phyloP scores from a whole-genome alignment of 2,797 vertebrate genomes.

The Tamandua tetradactyla region DNA sequence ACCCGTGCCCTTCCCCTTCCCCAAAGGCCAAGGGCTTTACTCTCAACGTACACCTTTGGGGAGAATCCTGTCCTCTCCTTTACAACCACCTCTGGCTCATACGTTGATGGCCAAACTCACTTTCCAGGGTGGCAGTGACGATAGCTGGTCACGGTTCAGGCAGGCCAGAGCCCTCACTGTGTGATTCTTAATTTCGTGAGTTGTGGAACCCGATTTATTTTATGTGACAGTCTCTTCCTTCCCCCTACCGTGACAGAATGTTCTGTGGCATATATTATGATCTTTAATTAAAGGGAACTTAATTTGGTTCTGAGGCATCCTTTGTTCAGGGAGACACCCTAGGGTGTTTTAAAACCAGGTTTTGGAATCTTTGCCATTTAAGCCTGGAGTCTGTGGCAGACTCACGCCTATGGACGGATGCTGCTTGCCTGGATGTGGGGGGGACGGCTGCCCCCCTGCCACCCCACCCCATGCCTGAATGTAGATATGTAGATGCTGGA shows the following conservation, averaged over 20 bases:
- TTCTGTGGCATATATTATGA: slow-evolving; percentile 68
- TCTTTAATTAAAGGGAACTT: slow-evolving; percentile 80
- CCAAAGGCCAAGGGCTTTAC: not conserved
- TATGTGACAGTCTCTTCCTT: slow-evolving; percentile 66
- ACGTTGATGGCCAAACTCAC: not conserved
- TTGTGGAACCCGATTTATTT: slow-evolving; percentile 57
- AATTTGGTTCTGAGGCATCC: slow-evolving; percentile 75
- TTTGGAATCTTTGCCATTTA: slow-evolving; percentile 34
- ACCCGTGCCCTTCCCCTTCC: not conserved
- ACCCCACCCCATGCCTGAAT: rapidly evolving
- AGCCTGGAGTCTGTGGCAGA: not conserved
- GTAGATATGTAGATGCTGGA: not conserved
- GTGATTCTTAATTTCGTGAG: not conserved
- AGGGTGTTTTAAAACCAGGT: slow-evolving; percentile 73
- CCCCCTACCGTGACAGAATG: slow-evolving; percentile 69
- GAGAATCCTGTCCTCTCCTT: not conserved
- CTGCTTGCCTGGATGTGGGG: not conserved
- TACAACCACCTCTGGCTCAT: rapidly evolving
- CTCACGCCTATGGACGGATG: rapidly evolving
- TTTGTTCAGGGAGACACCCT: slow-evolving; percentile 76
- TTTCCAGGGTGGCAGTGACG: rapidly evolving
- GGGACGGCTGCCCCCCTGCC: not conserved
- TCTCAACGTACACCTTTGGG: rapidly evolving
- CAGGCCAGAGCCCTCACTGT: not conserved
- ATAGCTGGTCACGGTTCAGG: rapidly evolving